phyloP scores from a whole-genome alignment of 2,113 vertebrate species.

The Oriolus oriolus region DNA sequence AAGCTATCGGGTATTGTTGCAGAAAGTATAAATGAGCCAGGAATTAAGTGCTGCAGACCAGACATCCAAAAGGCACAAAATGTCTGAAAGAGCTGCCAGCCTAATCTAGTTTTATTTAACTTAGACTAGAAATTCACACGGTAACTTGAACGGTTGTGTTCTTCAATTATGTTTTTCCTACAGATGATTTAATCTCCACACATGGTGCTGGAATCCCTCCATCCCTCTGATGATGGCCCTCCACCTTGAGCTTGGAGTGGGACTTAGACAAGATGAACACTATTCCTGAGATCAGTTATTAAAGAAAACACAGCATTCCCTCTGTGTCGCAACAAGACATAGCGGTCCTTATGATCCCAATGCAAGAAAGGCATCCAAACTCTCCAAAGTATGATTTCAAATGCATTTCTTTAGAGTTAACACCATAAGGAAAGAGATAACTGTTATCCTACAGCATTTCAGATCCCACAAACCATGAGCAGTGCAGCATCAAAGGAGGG shows the following conservation, averaged over 20 bases:
- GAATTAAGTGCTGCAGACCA: neutral
- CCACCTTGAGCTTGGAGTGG: neutral
- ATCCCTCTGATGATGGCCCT: neutral
- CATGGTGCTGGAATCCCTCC: neutral
- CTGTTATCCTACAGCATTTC: neutral
- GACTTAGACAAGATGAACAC: neutral
- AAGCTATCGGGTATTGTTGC: neutral
- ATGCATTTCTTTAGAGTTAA: neutral
- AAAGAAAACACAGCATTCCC: neutral
- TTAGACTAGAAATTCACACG: neutral
- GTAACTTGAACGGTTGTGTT: neutral
- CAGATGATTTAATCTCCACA: neutral
- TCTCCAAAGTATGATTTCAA: neutral
- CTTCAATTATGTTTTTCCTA: neutral
- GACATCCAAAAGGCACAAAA: neutral
- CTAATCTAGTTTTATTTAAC: neutral
- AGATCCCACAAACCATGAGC: neutral
- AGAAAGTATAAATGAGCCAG: neutral
- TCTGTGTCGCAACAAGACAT: neutral
- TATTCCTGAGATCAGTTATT: neutral
- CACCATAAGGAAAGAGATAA: neutral
- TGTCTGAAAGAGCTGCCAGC: neutral
- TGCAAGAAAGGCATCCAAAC: neutral
- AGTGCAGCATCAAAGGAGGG: neutral
- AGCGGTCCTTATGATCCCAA: neutral